Base-by-base conservation (phyloP, 2,113 vertebrate species). In the Colistium nudipinnis region DNA sequence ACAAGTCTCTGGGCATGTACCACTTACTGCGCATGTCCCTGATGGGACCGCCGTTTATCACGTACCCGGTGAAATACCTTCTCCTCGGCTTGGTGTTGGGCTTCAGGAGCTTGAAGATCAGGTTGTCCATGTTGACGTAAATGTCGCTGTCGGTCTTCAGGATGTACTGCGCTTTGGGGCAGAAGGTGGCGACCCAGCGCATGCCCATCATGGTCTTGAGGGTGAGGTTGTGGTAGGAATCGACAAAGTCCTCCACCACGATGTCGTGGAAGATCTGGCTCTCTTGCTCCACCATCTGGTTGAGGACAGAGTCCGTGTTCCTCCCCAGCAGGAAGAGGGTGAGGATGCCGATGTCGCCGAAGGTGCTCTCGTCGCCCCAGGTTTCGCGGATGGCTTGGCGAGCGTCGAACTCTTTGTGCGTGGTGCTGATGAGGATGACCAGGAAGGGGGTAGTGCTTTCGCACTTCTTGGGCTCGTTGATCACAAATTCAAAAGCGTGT, bases 71-170 rank as follows among this genome's bases (percentile, higher is more conserved):
- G 68, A 99, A 99, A 81, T 98, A 99, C 54, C 97, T 91, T 84
- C 96, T 94, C 70, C 95, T 93, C 0, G 97, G 98, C 89, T 99
- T 99, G 62, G 96, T 98, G 78, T 91, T 94, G 33, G 98, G 98
- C 88, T 99, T 99, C 20, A 99, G 91, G 47, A 99, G 93, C 88
- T 98, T 98, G 91, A 97, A 96, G 92, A 99, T 96, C 78, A 99
- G 93, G 73, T 99, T 99, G 92, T 99, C 98, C 97, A 99, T 98
- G 93, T 99, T 99, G 88, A 99, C 96, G 84, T 98, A 99, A 91
- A 99, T 98, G 89, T 99, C 98, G 25, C 96, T 98, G 93, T 99
- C 97, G 5, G 98, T 99, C 92, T 99, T 99, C 97, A 99, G 96
- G 82, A 99, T 91, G 0, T 99, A 99, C 86, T 98, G 97, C 33